phyloP scores from a whole-genome alignment of 1,140 invertebrate species.

The Arctopsyche grandis region DNA sequence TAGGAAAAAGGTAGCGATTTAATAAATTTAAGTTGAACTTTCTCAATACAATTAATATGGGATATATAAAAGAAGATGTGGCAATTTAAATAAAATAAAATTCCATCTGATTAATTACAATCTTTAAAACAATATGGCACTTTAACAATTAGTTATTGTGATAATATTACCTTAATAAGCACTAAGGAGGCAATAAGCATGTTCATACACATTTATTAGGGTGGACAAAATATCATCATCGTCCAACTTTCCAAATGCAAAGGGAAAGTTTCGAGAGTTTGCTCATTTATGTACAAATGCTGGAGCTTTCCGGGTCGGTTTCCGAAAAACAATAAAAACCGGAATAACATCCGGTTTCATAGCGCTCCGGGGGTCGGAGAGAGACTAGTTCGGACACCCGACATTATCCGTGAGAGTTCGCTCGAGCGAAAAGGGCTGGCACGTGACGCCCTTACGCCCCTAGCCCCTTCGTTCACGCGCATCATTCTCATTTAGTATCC shows the following conservation, averaged over 20 bases:
- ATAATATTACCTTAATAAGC: no score
- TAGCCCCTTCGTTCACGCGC: background rate
- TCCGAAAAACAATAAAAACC: slow-evolving; percentile 17
- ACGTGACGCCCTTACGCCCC: background rate
- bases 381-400: background rate
- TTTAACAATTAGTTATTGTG: no score
- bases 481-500: slow-evolving; percentile 26
- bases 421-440: background rate
- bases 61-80: no score
- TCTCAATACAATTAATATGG: no score
- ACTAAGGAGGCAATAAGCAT: no score
- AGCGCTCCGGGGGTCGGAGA: background rate
- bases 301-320: background rate
- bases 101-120: no score
- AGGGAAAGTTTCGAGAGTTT: background rate
- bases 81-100: no score
- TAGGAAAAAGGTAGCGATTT: no score
- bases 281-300: background rate
- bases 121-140: no score
- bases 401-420: background rate
- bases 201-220: no score
- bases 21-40: no score
- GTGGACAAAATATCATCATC: no score
- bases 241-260: background rate
- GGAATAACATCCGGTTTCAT: background rate